These are phyloP conservation scores for Scelioninae gen. 2 DNA, from an alignment of 2,888 invertebrate species.

Conservation along the genomic window DNA sequence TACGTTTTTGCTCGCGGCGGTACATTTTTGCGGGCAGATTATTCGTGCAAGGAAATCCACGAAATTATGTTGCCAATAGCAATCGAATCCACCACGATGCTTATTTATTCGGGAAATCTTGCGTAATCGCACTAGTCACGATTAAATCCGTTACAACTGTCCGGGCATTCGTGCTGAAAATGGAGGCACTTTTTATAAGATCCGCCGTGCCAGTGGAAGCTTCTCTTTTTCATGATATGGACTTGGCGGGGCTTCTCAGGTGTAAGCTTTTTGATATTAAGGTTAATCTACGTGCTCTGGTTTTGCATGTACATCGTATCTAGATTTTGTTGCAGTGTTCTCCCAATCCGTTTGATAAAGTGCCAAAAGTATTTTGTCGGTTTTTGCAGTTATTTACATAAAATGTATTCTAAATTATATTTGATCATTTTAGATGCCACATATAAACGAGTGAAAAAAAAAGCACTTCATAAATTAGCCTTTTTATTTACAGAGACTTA, in stretches of 20 bases:
- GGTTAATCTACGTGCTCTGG: conserved; percentile 44
- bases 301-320: conserved; percentile 12
- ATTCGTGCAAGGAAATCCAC: not conserved
- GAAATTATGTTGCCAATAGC: conserved; percentile 15
- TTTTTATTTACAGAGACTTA: no score
- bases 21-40: conserved; percentile 11
- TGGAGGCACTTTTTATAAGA: conserved; percentile 30
- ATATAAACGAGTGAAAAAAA: no score
- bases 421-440: no score
- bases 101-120: conserved; percentile 19
- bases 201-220: conserved; percentile 20
- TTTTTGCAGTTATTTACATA: no score
- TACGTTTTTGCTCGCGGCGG: not conserved
- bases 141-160: conserved; percentile 20
- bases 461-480: no score
- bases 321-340: not conserved
- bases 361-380: not conserved
- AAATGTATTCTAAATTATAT: no score
- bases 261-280: conserved; percentile 47
- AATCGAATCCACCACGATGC: not conserved
- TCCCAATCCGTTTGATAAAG: not conserved
- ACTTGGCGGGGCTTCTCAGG: conserved; percentile 22
- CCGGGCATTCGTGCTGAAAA: conserved; percentile 12
- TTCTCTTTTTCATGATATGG: conserved; percentile 23
- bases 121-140: conserved; percentile 30